phyloP scores from a whole-genome alignment of 2,797 vertebrate genomes.

The Gastrophryne carolinensis region DNA sequence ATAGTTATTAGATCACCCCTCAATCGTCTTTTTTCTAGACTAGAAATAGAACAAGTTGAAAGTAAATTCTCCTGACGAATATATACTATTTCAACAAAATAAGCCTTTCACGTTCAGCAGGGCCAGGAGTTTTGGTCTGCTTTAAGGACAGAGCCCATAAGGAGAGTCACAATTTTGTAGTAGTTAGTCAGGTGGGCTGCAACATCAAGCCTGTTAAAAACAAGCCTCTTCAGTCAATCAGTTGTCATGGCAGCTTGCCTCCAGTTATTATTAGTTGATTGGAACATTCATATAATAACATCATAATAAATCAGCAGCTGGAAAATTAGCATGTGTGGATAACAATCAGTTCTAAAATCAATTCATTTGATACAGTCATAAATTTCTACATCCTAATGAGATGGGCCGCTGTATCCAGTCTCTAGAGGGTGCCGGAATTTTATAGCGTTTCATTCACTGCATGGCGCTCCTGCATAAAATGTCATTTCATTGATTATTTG shows the following conservation, averaged over 20 bases:
- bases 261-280: conserved; percentile 32
- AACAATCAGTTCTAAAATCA: conserved; percentile 46
- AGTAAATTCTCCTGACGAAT: too few species aligned
- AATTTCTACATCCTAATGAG: conserved; percentile 24
- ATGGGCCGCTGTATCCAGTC: not conserved
- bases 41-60: too few species aligned
- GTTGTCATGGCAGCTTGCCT: conserved; percentile 26
- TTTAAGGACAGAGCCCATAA: not conserved
- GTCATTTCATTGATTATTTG: too few species aligned
- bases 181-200: not conserved
- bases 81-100: too few species aligned
- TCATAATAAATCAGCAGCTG: conserved; percentile 38
- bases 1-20: too few species aligned
- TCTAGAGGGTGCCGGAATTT: not conserved
- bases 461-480: too few species aligned
- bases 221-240: conserved; percentile 3
- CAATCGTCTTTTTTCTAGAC: too few species aligned
- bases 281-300: conserved; percentile 12
- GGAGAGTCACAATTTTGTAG: not conserved
- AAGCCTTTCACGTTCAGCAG: too few species aligned
- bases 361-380: conserved; percentile 43
- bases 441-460: too few species aligned
- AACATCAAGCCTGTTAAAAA: not conserved
- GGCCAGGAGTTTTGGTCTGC: not conserved
- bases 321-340: conserved; percentile 39